Percentiles rank a stretch among this genome's conserved stretches.
These are phyloP conservation scores for Pseudoatta argentina DNA, from an alignment of 1,140 invertebrate genomes.

Conservation along the genomic window DNA sequence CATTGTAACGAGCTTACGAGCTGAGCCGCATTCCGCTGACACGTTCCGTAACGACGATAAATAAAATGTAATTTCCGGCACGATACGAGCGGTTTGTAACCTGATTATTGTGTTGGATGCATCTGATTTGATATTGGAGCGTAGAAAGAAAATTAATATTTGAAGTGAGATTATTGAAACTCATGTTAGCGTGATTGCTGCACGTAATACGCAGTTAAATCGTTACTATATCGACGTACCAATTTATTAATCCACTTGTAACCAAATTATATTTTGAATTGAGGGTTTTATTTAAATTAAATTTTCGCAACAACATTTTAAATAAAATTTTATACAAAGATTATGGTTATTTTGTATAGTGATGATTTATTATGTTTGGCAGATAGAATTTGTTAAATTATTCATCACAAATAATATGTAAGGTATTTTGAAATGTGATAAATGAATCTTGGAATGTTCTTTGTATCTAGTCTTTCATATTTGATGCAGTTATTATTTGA, in stretches of 20 bases:
- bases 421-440: not conserved
- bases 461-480: not conserved
- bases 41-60: conserved; percentile 34
- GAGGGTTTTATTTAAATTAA: not conserved
- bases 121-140: conserved; percentile 5
- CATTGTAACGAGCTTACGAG: conserved; percentile 59
- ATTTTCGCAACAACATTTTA: not conserved
- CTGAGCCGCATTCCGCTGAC: conserved; percentile 44
- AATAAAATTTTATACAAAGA: conserved; percentile 20
- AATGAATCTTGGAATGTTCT: conserved; percentile 12
- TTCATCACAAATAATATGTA: not conserved
- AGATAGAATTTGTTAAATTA: conserved; percentile 9
- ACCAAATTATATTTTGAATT: not conserved
- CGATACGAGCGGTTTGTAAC: not conserved
- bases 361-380: not conserved
- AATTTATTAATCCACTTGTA: conserved; percentile 7
- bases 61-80: conserved; percentile 49
- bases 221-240: not conserved
- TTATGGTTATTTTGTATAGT: not conserved
- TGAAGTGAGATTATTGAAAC: not conserved
- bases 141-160: conserved; percentile 9
- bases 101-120: conserved; percentile 26
- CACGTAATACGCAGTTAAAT: not conserved
- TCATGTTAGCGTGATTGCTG: not conserved
- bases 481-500: conserved; percentile 6